Base-by-base conservation (phyloP, 2,888 invertebrate genomes). In the Diaphora mendica region DNA sequence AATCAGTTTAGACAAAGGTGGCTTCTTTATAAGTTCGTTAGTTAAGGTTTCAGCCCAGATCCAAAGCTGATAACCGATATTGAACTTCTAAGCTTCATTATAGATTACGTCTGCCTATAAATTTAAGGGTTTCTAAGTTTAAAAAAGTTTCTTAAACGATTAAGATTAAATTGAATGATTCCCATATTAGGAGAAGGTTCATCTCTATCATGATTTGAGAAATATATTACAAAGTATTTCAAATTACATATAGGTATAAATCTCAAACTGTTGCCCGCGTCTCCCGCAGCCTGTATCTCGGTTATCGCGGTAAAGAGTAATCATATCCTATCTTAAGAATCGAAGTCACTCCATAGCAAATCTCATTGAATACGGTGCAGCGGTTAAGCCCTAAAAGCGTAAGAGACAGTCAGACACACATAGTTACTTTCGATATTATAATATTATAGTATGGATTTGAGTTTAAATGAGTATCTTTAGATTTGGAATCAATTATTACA, bases 11-110 rank as follows among this genome's bases (percentile, higher is more conserved):
- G 59, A 26, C 26, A 26, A 26, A 59, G 26, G 59, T 26, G n/a
- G 26, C 26, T 59, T 59, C 55, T 59, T 59, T 59, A 59, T 5
- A 59, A 59, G 59, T 26, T 15, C 26, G 59, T 26, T 15, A 55
- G 59, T 59, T 15, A 59, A 59, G 59, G n/a, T 26, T 59, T 3
- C 13, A 26, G 59, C 26, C 26, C 26, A 13, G 59, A 59, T 59
- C 26, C 4, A 59, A 59, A 78, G 70, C 71, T 48, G 75, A 64
- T 20, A 64, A 80, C 73, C 65, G 64, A 30, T 62, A 30, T 62
- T 62, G 62, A 30, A 62, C 30, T 17, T 30, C 30, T 62, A 62
- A 62, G 62, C 15, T 62, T 62, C 30, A 62, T 62, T 62, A 62
- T 15, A 30, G 30, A 62, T 62, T 30, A 62, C 30, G 62, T 15